Evolutionary conservation across 2,888 invertebrate species (phyloP).

Genomic region (Drosophila colorata): DNA sequence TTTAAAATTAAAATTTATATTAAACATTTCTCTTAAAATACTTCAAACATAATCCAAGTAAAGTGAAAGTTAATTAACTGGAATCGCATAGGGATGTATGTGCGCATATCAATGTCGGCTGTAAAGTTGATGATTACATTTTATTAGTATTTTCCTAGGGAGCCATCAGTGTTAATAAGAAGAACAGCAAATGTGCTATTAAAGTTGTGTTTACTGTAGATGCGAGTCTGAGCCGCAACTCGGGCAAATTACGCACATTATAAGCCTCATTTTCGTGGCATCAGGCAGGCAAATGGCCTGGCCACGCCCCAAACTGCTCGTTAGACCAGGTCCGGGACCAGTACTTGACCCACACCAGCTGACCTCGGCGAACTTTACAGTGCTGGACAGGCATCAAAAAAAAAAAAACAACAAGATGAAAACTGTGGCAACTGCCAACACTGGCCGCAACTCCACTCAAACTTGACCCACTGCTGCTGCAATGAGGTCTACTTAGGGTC

Average conservation of each 20-base stretch:
- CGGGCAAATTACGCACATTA: conserved; percentile 66
- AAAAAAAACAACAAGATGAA: background rate
- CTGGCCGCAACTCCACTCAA: conserved; percentile 40
- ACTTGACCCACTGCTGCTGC: conserved; percentile 55
- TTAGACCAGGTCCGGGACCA: conserved; percentile 28
- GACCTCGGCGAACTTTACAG: conserved; percentile 47
- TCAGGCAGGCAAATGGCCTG: conserved; percentile 45
- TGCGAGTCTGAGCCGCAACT: conserved; percentile 22
- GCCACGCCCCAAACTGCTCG: conserved; percentile 62
- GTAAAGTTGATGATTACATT: conserved; percentile 34
- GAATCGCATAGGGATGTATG: conserved; percentile 13
- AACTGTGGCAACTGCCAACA: conserved; percentile 14
- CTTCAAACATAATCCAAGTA: too few species aligned
- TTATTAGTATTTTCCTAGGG: conserved; percentile 45
- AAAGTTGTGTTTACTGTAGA: conserved; percentile 43
- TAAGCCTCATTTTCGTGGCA: conserved; percentile 54
- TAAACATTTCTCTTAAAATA: too few species aligned
- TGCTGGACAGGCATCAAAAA: conserved; percentile 11
- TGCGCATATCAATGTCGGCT: conserved; percentile 16
- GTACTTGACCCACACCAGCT: conserved; percentile 40
- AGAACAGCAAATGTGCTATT: conserved; percentile 30
- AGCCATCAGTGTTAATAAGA: conserved; percentile 41
- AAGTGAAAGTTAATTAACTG: conserved; percentile 25
- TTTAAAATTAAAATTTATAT: too few species aligned
- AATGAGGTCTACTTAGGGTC: conserved; percentile 16